Evolutionary conservation across 2,888 invertebrate genomes (phyloP).

Genomic region (Zygaena filipendulae): DNA sequence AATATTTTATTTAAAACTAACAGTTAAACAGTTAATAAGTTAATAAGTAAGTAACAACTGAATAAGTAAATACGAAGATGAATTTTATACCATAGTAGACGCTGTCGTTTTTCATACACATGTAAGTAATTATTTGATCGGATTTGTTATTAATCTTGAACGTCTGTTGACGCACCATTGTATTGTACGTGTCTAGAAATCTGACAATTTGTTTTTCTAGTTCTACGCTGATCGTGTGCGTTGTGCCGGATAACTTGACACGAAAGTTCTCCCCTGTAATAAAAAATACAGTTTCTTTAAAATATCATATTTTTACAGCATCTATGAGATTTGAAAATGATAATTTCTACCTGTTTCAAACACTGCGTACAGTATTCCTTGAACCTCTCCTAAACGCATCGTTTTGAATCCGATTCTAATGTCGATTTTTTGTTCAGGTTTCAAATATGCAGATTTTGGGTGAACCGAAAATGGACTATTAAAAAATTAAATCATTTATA

Average conservation of each 20-base stretch:
- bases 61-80: too few relatives aligned
- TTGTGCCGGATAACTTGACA: slow-evolving; percentile 47
- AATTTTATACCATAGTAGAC: slow-evolving; percentile 46
- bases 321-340: neutral
- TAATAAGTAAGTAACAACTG: neutral
- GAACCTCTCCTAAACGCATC: slow-evolving; percentile 42
- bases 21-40: neutral
- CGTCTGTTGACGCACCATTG: slow-evolving; percentile 58
- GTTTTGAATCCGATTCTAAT: slow-evolving; percentile 63
- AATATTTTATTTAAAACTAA: slow-evolving; percentile 2
- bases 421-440: slow-evolving; percentile 51
- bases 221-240: slow-evolving; percentile 52
- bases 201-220: slow-evolving; percentile 57
- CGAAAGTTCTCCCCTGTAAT: slow-evolving; percentile 64
- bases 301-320: slow-evolving; percentile 2
- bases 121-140: slow-evolving; percentile 56
- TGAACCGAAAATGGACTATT: slow-evolving; percentile 64
- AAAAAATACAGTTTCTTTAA: too few relatives aligned
- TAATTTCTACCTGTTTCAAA: slow-evolving; percentile 45
- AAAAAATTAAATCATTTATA: too few relatives aligned
- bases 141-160: slow-evolving; percentile 68
- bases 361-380: slow-evolving; percentile 31
- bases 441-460: slow-evolving; percentile 61
- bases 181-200: slow-evolving; percentile 69
- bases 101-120: slow-evolving; percentile 66